Base-by-base conservation (phyloP, 2,113 vertebrate species). In the Prinia subflava region DNA sequence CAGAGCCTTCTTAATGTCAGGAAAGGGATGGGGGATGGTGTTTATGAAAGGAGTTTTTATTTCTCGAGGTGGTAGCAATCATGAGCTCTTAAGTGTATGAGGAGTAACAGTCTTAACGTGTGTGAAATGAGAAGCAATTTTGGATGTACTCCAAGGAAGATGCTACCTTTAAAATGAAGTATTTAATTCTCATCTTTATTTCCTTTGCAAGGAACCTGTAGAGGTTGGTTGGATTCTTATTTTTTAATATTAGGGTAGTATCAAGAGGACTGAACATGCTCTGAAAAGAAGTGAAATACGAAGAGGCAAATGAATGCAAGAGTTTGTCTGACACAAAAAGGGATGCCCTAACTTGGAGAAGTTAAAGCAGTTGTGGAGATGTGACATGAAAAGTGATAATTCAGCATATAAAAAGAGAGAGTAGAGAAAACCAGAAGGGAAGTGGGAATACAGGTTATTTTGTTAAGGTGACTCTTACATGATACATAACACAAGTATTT, bases 11-110 rank as follows among this genome's bases (percentile, higher is more conserved):
- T 47, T 69, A 65, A 30, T 41, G 46, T 49, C 46, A 57, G 28
- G 41, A 69, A 49, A 47, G 7, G 8, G 3, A 0, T 37, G 4
- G 7, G 7, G 15, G 2, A 1, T 44, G 13, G 13, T 47, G 13
- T 68, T 92, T 60, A 24, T 2, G 2, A 33, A 64, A 10, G 33
- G 10, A 63, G 42, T 55, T 65, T 65, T 41, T 55, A 28, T 77
- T 89, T 83, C 59, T 89, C 4, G 46, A 69, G 31, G 64, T 46
- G 60, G 9, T 22, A 35, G 57, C 64, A 64, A 41, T 50, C 18
- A 6, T 56, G 15, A 46, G 83, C 21, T 87, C 49, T 31, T 49
- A 62, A 62, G 30, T 57, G 12, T 30, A 24, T 73, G 68, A 83
- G 39, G 27, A 80, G 19, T 74, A 62, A 64, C 30, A 46, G 11